phyloP scores from a whole-genome alignment of 1,140 invertebrate species.

The Triops longicaudatus region DNA sequence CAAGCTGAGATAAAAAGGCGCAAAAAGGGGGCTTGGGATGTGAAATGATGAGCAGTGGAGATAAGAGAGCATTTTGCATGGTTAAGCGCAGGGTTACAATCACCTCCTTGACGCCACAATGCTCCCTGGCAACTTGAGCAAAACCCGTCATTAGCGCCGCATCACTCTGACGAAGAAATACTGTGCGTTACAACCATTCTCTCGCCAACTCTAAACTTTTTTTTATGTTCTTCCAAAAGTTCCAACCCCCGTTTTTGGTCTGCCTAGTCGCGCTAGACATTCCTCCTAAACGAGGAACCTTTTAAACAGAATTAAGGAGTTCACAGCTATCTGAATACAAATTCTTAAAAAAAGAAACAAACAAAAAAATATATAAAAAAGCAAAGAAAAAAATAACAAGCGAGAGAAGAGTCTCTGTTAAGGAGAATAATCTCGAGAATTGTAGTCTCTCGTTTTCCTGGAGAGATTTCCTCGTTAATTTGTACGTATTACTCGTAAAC shows the following conservation, averaged over 20 bases:
- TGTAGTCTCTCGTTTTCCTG: too few relatives aligned
- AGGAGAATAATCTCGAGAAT: too few relatives aligned
- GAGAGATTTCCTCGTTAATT: too few relatives aligned
- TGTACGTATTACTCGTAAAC: too few relatives aligned
- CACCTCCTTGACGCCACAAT: slow-evolving; percentile 10
- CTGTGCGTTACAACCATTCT: slow-evolving; percentile 5
- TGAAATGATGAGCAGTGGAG: slow-evolving; percentile 2
- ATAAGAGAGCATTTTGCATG: slow-evolving; percentile 11
- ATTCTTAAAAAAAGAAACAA: too few relatives aligned
- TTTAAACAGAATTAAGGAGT: too few relatives aligned
- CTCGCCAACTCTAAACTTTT: not conserved
- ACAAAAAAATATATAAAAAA: too few relatives aligned
- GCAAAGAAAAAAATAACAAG: too few relatives aligned
- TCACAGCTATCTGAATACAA: too few relatives aligned
- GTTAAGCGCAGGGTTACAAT: slow-evolving; percentile 5
- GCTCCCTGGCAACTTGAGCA: slow-evolving; percentile 10
- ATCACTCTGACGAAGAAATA: slow-evolving; percentile 15
- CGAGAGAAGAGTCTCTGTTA: too few relatives aligned
- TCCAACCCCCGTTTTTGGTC: too few relatives aligned
- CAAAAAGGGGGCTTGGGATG: not conserved
- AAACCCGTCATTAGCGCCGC: slow-evolving; percentile 7
- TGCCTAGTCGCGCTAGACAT: not conserved
- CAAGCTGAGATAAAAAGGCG: not conserved
- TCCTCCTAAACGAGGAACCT: not conserved
- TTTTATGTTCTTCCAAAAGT: not conserved